Evolutionary conservation across 30 jellyfish, hydroid and myxozoan species (phyloP).

Genomic region (Chironex yamaguchii): DNA sequence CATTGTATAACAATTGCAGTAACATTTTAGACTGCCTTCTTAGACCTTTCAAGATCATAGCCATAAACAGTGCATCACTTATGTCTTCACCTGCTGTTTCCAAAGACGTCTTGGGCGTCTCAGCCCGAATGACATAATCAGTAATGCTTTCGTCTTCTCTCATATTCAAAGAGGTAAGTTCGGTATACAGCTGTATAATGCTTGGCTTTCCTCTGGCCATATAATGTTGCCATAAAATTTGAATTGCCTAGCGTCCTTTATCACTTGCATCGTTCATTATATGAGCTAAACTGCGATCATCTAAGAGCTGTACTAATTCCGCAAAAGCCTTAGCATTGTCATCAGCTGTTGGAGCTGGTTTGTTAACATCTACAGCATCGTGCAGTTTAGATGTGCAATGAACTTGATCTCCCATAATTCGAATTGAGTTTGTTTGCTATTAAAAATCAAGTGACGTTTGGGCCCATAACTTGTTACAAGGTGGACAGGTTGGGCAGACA

Average conservation of each 20-base stretch:
- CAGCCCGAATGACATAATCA: constrained; percentile 59
- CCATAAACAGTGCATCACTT: constrained; percentile 66
- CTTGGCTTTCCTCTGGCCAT: constrained; percentile 58
- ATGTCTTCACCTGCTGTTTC: constrained; percentile 30
- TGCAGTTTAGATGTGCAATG: background rate
- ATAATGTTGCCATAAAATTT: constrained; percentile 36
- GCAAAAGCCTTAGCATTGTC: constrained; percentile 30
- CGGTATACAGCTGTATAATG: constrained; percentile 37
- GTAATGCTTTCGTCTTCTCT: constrained; percentile 49
- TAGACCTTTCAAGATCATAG: constrained; percentile 66
- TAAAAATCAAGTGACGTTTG: constrained; percentile 24
- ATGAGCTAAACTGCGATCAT: constrained; percentile 48
- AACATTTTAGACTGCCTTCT: constrained; percentile 48
- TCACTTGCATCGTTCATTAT: constrained; percentile 54
- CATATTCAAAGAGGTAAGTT: constrained; percentile 38
- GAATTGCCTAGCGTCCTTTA: constrained; percentile 40
- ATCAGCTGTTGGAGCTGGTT: constrained; percentile 38
- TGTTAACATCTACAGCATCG: no score
- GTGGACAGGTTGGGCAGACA: no score
- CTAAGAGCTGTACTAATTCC: constrained; percentile 33
- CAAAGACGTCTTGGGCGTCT: constrained; percentile 43
- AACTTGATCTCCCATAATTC: constrained; percentile 36
- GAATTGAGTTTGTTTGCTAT: constrained; percentile 38
- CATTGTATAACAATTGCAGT: constrained; percentile 57
- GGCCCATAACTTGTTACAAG: constrained; percentile 74